Base-by-base conservation (phyloP, 1,140 invertebrate genomes). In the Lordiphosa collinella region DNA sequence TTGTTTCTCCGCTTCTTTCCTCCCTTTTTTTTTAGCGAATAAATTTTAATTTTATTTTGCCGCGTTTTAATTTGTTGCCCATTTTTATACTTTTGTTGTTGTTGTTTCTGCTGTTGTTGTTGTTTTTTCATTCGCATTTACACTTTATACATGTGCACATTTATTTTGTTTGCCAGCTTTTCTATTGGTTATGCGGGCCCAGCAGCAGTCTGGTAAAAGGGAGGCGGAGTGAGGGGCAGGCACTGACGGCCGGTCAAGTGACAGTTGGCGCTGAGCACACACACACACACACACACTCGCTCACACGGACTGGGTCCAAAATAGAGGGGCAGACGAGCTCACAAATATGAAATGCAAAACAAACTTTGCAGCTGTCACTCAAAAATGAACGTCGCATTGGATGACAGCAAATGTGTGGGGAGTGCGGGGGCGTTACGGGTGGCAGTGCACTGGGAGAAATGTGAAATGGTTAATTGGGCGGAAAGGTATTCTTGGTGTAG, bases 341-440 rank as follows among this genome's bases (percentile, higher is more conserved):
- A 71, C 76, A 82, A 82, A 82, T 82, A 84, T 84, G 78, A 82
- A 84, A 82, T 82, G 78, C 78, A 82, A 82, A 82, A 82, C 67
- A 82, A 82, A 84, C 78, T 84, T 82, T 84, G 78, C 78, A 82
- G 78, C 78, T 84, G 78, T 82, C 78, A 84, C 78, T 82, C 78
- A 82, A 82, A 82, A 80, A 80, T 82, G 71, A 82, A 79, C 60
- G 76, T 75, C 65, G 75, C 65, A 75, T 32, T 68, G 54, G 58
- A 40, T 52, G 70, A 58, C 70, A 71, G 50, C 37, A 62, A 31
- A 11, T 35, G 29, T 1, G 35, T 6, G 3, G 12, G 16, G 18
- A 8, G 3, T 12, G 9, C 8, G 4, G 35, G 3, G 8, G n/a
- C 2, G 2, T 13, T 7, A 2, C 37, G 3, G 12, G 31, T 14